Percentiles rank a stretch among this genome's conserved stretches.
phyloP scores from a whole-genome alignment of 2,797 vertebrate genomes.

The Liasis olivaceus region DNA sequence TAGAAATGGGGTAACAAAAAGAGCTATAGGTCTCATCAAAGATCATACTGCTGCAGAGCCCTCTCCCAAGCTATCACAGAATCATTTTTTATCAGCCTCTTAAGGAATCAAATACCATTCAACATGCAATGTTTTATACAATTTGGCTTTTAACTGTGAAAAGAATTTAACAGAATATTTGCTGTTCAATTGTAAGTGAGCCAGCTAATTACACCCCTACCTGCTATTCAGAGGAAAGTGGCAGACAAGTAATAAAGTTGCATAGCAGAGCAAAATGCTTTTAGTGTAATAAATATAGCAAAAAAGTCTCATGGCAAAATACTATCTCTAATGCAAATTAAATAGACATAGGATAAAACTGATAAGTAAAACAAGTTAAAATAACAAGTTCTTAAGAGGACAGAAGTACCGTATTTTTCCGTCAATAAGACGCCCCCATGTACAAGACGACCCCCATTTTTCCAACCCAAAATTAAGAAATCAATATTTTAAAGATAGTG shows the following conservation, averaged over 20 bases:
- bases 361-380: neutral
- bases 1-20: neutral
- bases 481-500: too few relatives aligned
- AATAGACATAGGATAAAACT: neutral
- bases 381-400: neutral
- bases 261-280: neutral
- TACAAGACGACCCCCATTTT: too few relatives aligned
- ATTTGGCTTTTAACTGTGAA: neutral
- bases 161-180: neutral
- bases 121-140: neutral
- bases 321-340: neutral
- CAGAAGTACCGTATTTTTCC: too few relatives aligned
- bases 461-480: too few relatives aligned
- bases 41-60: neutral
- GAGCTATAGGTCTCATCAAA: neutral
- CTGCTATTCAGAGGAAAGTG: neutral
- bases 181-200: neutral
- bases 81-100: neutral
- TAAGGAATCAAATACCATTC: neutral
- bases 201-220: neutral
- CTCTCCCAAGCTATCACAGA: neutral
- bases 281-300: neutral
- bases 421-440: too few relatives aligned
- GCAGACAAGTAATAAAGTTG: neutral
- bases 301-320: neutral